Percentiles rank a stretch among this genome's conserved stretches.
Evolutionary conservation across 2,797 vertebrate genomes (phyloP).

Genomic region (Protonibea diacanthus): DNA sequence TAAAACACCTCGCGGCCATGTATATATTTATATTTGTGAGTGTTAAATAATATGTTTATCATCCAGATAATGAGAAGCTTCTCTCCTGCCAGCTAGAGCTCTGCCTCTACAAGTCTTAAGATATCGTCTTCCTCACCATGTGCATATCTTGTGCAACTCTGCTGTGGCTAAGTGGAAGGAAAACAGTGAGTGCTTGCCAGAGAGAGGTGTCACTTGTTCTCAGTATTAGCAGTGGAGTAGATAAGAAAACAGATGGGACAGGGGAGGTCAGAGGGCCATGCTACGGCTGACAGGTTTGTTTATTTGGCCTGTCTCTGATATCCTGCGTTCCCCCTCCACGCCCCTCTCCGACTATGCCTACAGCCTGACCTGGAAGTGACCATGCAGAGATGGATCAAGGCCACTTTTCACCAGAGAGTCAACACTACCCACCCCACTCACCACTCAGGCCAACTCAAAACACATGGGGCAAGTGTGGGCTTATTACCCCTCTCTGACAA

Average conservation of each 20-base stretch:
- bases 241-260: constrained; percentile 88
- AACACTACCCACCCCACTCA: constrained; percentile 75
- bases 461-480: constrained; percentile 82
- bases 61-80: constrained; percentile 19
- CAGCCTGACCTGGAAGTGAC: constrained; percentile 84
- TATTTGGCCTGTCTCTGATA: constrained; percentile 88
- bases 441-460: constrained; percentile 82
- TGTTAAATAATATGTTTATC: constrained; percentile 19
- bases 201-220: constrained; percentile 86
- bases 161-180: constrained; percentile 75
- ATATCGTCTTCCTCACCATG: constrained; percentile 38
- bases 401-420: constrained; percentile 82
- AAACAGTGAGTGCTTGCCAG: constrained; percentile 73
- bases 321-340: constrained; percentile 80
- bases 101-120: constrained; percentile 22
- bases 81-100: constrained; percentile 23
- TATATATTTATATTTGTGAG: constrained; percentile 4
- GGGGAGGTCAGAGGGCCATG: constrained; percentile 84
- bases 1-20: constrained; percentile 4
- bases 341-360: constrained; percentile 68
- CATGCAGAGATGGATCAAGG: constrained; percentile 82
- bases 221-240: constrained; percentile 83
- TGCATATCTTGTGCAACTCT: constrained; percentile 53
- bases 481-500: constrained; percentile 74
- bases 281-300: constrained; percentile 84